phyloP scores from a whole-genome alignment of 2,113 vertebrate genomes.

The Crotalus helleri region DNA sequence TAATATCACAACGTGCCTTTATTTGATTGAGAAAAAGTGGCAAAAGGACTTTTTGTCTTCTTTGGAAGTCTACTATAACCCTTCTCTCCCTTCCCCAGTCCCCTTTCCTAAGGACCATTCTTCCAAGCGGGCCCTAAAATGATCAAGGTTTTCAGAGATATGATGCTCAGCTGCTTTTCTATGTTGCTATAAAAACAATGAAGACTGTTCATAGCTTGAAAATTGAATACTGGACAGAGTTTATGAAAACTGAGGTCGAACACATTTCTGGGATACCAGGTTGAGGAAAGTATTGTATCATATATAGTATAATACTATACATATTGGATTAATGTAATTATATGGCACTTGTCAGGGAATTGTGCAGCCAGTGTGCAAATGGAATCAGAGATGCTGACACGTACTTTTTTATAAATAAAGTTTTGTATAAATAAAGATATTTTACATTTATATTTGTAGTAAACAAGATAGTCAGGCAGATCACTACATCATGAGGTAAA shows the following conservation, averaged over 20 bases:
- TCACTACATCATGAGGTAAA: neutral
- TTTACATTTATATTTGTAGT: neutral
- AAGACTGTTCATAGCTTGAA: neutral
- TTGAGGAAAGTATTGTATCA: neutral
- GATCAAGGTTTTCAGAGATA: neutral
- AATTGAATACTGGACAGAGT: neutral
- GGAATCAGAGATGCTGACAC: neutral
- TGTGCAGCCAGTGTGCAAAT: neutral
- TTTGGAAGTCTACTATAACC: neutral
- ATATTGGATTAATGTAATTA: neutral
- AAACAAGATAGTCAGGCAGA: neutral
- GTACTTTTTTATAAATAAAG: neutral
- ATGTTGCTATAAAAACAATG: neutral
- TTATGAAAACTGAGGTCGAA: neutral
- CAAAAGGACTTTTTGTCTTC: neutral
- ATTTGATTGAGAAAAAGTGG: neutral
- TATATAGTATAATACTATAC: neutral
- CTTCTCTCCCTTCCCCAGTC: neutral
- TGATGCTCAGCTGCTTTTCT: neutral
- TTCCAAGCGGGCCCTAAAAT: neutral
- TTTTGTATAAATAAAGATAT: neutral
- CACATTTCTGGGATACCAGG: neutral
- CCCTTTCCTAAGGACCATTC: neutral
- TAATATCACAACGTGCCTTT: neutral
- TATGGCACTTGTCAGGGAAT: neutral